Conservation (phyloP, 2,113 vertebrate species). For the Carassius gibelio region DNA sequence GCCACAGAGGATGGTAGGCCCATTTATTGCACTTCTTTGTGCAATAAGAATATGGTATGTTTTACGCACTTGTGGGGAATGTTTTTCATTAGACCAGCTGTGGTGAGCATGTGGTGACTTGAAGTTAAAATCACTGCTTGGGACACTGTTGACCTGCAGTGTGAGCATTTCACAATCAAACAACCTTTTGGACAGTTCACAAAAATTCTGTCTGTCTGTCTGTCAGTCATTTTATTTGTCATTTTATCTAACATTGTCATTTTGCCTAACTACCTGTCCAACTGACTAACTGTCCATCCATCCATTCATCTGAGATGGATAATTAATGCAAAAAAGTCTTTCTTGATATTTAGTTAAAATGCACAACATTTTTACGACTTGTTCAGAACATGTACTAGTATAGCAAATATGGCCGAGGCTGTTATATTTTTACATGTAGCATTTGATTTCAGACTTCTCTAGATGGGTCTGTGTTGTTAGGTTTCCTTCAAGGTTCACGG, state of each 20-base stretch:
- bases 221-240: too few relatives aligned
- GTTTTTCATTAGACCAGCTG: slow-evolving; percentile 34
- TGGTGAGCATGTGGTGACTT: slow-evolving; percentile 27
- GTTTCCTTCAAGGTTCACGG: slow-evolving; percentile 36
- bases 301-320: too few relatives aligned
- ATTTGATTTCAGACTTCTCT: background rate
- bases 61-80: slow-evolving; percentile 31
- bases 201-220: too few relatives aligned
- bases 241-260: too few relatives aligned
- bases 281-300: background rate
- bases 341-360: background rate
- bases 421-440: background rate
- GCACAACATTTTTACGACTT: background rate
- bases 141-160: background rate
- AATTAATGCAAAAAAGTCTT: too few relatives aligned
- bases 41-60: slow-evolving; percentile 38
- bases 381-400: background rate
- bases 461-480: slow-evolving; percentile 19
- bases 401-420: background rate
- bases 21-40: slow-evolving; percentile 36
- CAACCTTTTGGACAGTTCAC: too few relatives aligned
- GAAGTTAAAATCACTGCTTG: background rate
- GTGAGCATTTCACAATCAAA: background rate
- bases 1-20: slow-evolving; percentile 37
- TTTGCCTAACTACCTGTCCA: too few relatives aligned